Conservation (phyloP, 2,888 invertebrate genomes). For the Patella pellucida region DNA sequence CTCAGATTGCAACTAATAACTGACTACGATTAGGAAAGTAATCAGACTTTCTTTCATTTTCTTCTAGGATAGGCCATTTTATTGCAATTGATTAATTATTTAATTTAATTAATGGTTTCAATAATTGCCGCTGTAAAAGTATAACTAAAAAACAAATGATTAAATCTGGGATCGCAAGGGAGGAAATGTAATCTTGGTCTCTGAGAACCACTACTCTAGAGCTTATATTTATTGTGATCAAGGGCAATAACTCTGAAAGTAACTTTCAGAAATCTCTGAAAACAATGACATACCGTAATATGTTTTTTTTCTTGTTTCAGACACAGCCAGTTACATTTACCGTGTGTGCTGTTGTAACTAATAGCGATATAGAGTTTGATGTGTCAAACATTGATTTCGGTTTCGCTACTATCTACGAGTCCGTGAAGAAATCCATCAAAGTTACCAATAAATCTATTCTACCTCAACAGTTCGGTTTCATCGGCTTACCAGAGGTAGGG, state of each 20-base stretch:
- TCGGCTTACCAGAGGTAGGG: constrained; percentile 69
- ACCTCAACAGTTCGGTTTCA: constrained; percentile 70
- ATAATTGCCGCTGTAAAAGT: too few species aligned
- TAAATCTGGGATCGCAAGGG: neutral
- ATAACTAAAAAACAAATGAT: too few species aligned
- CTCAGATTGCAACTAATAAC: too few species aligned
- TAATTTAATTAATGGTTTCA: too few species aligned
- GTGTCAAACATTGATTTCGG: constrained; percentile 67
- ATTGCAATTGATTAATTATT: too few species aligned
- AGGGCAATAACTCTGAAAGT: neutral
- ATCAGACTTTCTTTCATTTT: too few species aligned
- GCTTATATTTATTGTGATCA: neutral
- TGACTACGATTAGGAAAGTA: too few species aligned
- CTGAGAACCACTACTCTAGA: constrained; percentile 7
- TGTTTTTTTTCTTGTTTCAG: constrained; percentile 42
- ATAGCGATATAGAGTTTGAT: constrained; percentile 68
- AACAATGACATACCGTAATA: neutral
- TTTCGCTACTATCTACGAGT: constrained; percentile 68
- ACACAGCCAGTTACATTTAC: constrained; percentile 68
- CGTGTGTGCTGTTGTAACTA: constrained; percentile 69
- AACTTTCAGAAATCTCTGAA: neutral
- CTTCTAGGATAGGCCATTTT: too few species aligned
- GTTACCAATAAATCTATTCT: constrained; percentile 69
- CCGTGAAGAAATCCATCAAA: constrained; percentile 59
- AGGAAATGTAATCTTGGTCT: neutral